Percentiles rank a stretch among this genome's conserved stretches.
These are phyloP conservation scores for Thera britannica DNA, from an alignment of 2,888 invertebrate genomes.

Conservation along the genomic window DNA sequence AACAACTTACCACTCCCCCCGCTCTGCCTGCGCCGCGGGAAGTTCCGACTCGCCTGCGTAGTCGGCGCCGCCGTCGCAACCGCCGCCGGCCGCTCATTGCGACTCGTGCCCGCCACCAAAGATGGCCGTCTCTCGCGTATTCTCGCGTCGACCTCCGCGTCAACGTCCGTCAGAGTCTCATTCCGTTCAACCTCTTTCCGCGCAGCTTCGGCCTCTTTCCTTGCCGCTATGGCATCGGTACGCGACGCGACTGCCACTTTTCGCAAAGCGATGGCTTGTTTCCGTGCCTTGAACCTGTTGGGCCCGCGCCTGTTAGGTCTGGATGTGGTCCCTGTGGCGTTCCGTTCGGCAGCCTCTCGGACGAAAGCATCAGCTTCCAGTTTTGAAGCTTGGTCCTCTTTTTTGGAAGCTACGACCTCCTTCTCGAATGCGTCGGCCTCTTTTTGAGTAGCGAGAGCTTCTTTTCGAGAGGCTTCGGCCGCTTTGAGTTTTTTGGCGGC, in stretches of 20 bases:
- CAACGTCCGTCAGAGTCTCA: constrained; percentile 39
- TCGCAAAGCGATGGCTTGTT: constrained; percentile 25
- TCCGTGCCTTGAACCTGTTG: constrained; percentile 28
- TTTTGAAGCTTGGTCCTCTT: constrained; percentile 30
- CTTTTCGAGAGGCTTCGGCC: constrained; percentile 46
- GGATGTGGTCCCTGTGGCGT: constrained; percentile 27
- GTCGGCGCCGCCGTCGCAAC: constrained; percentile 1
- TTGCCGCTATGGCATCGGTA: constrained; percentile 39
- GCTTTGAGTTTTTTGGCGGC: constrained; percentile 54
- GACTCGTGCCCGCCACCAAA: constrained; percentile 61
- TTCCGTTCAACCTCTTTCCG: constrained; percentile 58
- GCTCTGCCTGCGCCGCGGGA: constrained; percentile 67
- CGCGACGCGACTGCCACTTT: constrained; percentile 25
- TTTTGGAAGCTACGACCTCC: constrained; percentile 30
- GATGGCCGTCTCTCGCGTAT: constrained; percentile 63
- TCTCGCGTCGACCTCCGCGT: constrained; percentile 43
- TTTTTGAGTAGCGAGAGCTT: constrained; percentile 33
- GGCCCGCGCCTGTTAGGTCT: constrained; percentile 25
- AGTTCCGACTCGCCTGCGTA: constrained; percentile 59
- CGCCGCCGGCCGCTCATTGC: constrained; percentile 63
- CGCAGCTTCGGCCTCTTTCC: constrained; percentile 39
- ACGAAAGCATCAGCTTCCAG: constrained; percentile 30
- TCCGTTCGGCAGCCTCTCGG: constrained; percentile 27
- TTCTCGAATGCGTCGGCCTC: constrained; percentile 39
- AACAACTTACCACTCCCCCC: constrained; percentile 77